These are phyloP conservation scores for Gastracanthus pulcherrimus DNA, from an alignment of 2,888 invertebrate genomes.

Conservation along the genomic window DNA sequence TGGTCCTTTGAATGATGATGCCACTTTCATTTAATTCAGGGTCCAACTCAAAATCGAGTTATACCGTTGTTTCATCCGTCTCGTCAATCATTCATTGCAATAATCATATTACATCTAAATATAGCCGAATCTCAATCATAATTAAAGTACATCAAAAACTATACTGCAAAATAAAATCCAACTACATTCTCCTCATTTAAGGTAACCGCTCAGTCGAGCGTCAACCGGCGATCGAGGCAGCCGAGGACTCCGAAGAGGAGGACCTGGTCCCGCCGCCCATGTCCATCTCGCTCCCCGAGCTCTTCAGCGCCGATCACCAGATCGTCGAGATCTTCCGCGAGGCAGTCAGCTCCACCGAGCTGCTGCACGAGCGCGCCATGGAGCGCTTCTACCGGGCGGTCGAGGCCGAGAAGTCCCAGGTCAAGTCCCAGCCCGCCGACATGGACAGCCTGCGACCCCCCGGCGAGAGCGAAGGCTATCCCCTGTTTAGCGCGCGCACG, in stretches of 20 bases:
- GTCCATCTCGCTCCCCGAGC: slow-evolving; percentile 89
- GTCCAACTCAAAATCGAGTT: too few species aligned
- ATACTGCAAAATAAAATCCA: background rate
- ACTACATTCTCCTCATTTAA: background rate
- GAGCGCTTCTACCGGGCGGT: slow-evolving; percentile 89
- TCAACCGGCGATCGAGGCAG: background rate
- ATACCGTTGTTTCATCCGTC: too few species aligned
- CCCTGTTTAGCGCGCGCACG: slow-evolving; percentile 43
- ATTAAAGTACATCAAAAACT: too few species aligned
- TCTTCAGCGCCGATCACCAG: slow-evolving; percentile 81
- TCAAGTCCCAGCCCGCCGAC: slow-evolving; percentile 63
- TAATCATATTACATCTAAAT: too few species aligned
- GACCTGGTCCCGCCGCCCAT: slow-evolving; percentile 84
- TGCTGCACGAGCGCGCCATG: slow-evolving; percentile 90
- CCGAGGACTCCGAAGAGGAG: slow-evolving; percentile 42
- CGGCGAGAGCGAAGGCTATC: slow-evolving; percentile 64
- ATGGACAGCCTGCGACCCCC: slow-evolving; percentile 10
- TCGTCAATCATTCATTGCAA: too few species aligned
- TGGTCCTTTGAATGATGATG: too few species aligned
- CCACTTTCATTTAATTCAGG: too few species aligned
- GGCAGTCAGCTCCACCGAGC: slow-evolving; percentile 90
- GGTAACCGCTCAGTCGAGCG: background rate
- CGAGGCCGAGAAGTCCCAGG: slow-evolving; percentile 84
- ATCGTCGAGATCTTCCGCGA: slow-evolving; percentile 81
- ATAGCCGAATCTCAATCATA: too few species aligned